Evolutionary conservation across 1,140 invertebrate genomes (phyloP), one percentile per base, ranked within the genome.

Genomic region (Aphidius gifuensis): DNA sequence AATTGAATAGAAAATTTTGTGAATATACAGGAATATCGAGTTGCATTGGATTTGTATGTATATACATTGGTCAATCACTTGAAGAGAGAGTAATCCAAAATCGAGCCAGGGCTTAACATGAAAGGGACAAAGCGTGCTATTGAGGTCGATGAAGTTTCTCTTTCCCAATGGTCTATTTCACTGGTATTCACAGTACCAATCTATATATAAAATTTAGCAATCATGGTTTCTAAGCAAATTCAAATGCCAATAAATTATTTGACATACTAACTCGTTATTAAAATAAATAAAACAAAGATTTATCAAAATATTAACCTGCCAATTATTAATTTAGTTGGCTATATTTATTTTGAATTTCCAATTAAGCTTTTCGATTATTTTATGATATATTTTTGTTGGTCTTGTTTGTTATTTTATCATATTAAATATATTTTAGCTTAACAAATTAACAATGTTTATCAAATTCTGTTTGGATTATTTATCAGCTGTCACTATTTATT

Each of bases 111-210:
- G 53, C 40, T 43, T 55, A 9, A 6, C 39, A 55, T 55, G 43
- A 40, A 55, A 55, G 16, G 53, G 53, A 55, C 43, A 16, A 55
- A 55, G 53, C 23, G 2, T 55, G 53, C 40, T 38, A 55, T 55
- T 55, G 53, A 40, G 53, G 53, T 55, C 53, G 53, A 55, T 55
- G 39, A 55, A 55, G 53, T 55, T 55, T 55, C 53, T 55, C 53
- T 55, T 55, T 55, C 53, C 8, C 40, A 40, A 32, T 32, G 2
- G 2, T 3, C 38, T 38, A 39, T 6, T 38, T 39, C 9, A 44
- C 43, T 7, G 43, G 51, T 40, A 9, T 39, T 40, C 51, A 16
- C 16, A 16, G 16, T 16, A 16, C 16, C 16, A 16, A 16, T 16
- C 16, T 16, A 16, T 32, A 32, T 32, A 32, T 32, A 32, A 9